These are phyloP conservation scores for Tachyglossus aculeatus DNA, from an alignment of 2,797 vertebrate genomes.

Conservation along the genomic window DNA sequence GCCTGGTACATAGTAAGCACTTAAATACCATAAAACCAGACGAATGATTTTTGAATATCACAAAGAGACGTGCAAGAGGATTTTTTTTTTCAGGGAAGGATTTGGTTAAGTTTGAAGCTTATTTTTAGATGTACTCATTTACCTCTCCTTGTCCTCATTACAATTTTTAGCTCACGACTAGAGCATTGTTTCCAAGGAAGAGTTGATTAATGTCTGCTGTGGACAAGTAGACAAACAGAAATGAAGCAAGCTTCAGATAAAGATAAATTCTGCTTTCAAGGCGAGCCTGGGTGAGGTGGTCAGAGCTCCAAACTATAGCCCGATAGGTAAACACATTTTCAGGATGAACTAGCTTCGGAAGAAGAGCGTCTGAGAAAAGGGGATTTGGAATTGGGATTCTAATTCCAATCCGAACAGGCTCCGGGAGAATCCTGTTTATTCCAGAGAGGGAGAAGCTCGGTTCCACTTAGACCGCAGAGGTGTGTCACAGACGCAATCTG, in stretches of 20 bases:
- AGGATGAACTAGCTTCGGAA: neutral
- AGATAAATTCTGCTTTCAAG: constrained; percentile 32
- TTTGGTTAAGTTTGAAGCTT: constrained; percentile 54
- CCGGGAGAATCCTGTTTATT: constrained; percentile 4
- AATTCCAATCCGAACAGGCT: neutral
- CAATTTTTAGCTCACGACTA: constrained; percentile 58
- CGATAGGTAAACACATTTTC: neutral
- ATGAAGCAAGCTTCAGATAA: constrained; percentile 39
- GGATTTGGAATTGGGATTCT: neutral
- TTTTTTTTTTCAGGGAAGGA: neutral
- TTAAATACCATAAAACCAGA: too few species aligned
- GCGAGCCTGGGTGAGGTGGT: neutral
- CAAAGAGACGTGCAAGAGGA: too few species aligned
- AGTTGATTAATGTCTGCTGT: constrained; percentile 65
- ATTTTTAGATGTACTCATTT: constrained; percentile 68
- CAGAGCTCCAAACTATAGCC: neutral
- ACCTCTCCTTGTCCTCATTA: constrained; percentile 65
- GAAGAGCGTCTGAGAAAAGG: neutral
- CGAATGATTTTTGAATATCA: too few species aligned
- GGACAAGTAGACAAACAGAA: constrained; percentile 59
- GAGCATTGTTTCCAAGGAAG: constrained; percentile 64
- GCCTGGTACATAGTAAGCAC: too few species aligned
- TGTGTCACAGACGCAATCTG: constrained; percentile 2
- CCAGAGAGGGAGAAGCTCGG: neutral
- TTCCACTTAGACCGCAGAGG: neutral